Conservation (phyloP, 1,140 invertebrate genomes). For the Anastatus disparis region DNA sequence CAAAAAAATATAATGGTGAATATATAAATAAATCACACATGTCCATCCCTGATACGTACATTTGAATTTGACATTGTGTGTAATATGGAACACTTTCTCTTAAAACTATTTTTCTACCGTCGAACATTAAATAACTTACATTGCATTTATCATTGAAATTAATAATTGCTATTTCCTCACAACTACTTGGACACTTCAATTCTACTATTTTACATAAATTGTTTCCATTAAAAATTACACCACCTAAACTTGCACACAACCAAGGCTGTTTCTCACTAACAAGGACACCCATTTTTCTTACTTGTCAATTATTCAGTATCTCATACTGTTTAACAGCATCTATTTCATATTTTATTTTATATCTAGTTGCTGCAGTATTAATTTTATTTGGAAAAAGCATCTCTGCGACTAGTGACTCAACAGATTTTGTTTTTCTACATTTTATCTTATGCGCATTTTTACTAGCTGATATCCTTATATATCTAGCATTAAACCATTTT, state of each 20-base stretch:
- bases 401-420: constrained; percentile 39
- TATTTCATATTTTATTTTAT: constrained; percentile 41
- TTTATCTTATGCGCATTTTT: constrained; percentile 47
- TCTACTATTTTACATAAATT: too few species aligned
- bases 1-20: too few species aligned
- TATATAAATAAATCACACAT: too few species aligned
- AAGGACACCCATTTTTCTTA: constrained; percentile 42
- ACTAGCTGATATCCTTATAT: constrained; percentile 43
- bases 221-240: constrained; percentile 44
- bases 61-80: too few species aligned
- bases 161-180: constrained; percentile 40
- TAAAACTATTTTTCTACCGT: too few species aligned
- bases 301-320: constrained; percentile 29
- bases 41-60: too few species aligned
- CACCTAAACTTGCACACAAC: constrained; percentile 48
- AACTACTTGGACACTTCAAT: constrained; percentile 48
- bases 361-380: background rate
- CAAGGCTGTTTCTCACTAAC: constrained; percentile 43
- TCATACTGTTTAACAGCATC: constrained; percentile 39
- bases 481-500: constrained; percentile 43
- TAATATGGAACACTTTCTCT: too few species aligned
- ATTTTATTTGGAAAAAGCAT: too few species aligned
- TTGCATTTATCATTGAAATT: background rate
- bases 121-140: too few species aligned
- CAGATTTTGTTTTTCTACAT: constrained; percentile 41